Evolutionary conservation across 2,113 vertebrate species (phyloP).

Genomic region (Odontesthes bonariensis): DNA sequence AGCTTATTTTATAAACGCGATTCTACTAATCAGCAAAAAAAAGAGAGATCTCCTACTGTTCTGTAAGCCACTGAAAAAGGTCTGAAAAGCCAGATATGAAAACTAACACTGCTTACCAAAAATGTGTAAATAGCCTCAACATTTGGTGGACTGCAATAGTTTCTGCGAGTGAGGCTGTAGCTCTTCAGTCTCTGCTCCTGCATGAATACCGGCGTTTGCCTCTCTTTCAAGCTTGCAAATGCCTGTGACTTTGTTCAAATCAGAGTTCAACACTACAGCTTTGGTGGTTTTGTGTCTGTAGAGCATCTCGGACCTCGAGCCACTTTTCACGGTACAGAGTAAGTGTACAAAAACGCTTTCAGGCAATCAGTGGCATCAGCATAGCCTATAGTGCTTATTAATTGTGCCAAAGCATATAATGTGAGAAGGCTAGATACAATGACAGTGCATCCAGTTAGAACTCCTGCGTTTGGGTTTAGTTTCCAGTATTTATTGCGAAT

Average conservation of each 20-base stretch:
- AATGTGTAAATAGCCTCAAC: slow-evolving; percentile 53
- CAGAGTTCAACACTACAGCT: slow-evolving; percentile 22
- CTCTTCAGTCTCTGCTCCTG: slow-evolving; percentile 48
- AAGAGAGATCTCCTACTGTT: slow-evolving; percentile 6
- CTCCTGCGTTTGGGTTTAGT: slow-evolving; percentile 86
- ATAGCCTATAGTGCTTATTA: slow-evolving; percentile 37
- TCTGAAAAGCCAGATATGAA: slow-evolving; percentile 11
- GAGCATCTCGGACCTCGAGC: slow-evolving; percentile 18
- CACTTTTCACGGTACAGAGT: slow-evolving; percentile 9
- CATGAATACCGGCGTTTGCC: slow-evolving; percentile 52
- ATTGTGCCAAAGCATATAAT: slow-evolving; percentile 88
- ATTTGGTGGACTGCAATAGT: slow-evolving; percentile 48
- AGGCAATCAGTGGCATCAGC: slow-evolving; percentile 57
- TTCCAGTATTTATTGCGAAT: slow-evolving; percentile 96
- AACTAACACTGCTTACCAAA: slow-evolving; percentile 40
- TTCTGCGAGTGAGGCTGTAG: slow-evolving; percentile 16
- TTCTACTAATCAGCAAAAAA: slow-evolving; percentile 30
- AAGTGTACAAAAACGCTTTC: slow-evolving; percentile 57
- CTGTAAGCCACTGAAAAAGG: slow-evolving; percentile 36
- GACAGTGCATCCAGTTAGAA: slow-evolving; percentile 82
- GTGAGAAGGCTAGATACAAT: slow-evolving; percentile 78
- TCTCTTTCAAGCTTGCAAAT: slow-evolving; percentile 47
- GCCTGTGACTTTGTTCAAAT: slow-evolving; percentile 40
- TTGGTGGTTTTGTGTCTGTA: slow-evolving; percentile 9
- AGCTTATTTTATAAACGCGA: slow-evolving; percentile 39